Conservation (phyloP, 2,888 invertebrate species). For the Luperina testacea region DNA sequence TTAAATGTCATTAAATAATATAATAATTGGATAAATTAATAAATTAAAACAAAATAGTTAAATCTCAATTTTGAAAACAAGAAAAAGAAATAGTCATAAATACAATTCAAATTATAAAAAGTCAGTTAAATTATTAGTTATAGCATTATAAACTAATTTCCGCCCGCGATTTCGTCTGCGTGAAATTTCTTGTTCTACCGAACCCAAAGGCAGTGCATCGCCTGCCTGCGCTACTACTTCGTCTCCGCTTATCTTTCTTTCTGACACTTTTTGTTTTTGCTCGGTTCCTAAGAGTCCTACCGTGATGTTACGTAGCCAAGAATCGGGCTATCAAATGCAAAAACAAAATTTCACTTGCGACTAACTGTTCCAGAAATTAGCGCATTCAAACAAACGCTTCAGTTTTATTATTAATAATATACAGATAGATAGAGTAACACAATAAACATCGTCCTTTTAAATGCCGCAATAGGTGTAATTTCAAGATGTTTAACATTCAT, state of each 20-base stretch:
- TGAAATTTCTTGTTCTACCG: not conserved
- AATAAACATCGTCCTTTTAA: conserved; percentile 35
- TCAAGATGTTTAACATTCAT: conserved; percentile 55
- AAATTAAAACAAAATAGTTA: too few species aligned
- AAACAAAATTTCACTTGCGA: not conserved
- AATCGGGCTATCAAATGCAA: not conserved
- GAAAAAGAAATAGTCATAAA: too few species aligned
- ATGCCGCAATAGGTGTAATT: conserved; percentile 36
- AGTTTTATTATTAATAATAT: not conserved
- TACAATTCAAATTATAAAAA: too few species aligned
- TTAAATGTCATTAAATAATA: too few species aligned
- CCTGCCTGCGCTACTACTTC: not conserved
- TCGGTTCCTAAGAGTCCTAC: not conserved
- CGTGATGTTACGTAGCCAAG: not conserved
- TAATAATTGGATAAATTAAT: too few species aligned
- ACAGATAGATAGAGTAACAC: not conserved
- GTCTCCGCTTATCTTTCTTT: not conserved
- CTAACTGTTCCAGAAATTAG: too few species aligned
- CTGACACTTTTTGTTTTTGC: not conserved
- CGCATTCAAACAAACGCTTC: not conserved
- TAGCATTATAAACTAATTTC: not conserved
- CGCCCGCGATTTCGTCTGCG: not conserved
- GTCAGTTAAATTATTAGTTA: too few species aligned
- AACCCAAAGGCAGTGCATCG: not conserved
- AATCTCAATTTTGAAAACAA: too few species aligned